Conservation (phyloP, 2,888 invertebrate species). For the Sceliomorpha sp. region DNA sequence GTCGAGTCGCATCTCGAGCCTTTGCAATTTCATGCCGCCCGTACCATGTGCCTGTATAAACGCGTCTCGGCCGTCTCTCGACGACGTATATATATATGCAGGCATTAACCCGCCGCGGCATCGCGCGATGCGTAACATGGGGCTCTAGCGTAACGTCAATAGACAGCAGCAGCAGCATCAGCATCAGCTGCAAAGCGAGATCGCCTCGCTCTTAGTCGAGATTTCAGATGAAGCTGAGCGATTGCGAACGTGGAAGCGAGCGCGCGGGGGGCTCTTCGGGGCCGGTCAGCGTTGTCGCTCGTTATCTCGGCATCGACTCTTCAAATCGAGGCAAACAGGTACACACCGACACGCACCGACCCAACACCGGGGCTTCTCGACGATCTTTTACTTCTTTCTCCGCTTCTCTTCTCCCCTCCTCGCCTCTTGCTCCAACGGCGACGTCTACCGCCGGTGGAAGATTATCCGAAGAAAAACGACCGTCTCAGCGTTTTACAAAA, state of each 20-base stretch:
- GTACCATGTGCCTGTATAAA: too few relatives aligned
- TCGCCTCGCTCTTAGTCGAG: conserved; percentile 39
- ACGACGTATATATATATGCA: conserved; percentile 32
- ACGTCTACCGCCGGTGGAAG: too few relatives aligned
- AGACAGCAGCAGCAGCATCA: conserved; percentile 40
- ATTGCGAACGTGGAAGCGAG: conserved; percentile 49
- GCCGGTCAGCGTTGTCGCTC: conserved; percentile 42
- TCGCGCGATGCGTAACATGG: conserved; percentile 34
- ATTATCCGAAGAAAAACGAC: too few relatives aligned
- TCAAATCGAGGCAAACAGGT: conserved; percentile 54
- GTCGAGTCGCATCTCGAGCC: conserved; percentile 46
- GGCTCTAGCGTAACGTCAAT: conserved; percentile 41
- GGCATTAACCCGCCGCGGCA: conserved; percentile 12
- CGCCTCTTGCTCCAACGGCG: too few relatives aligned
- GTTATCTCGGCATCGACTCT: conserved; percentile 57
- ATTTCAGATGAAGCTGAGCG: conserved; percentile 57
- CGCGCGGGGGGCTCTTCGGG: conserved; percentile 39
- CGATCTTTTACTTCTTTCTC: too few relatives aligned
- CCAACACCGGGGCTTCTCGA: too few relatives aligned
- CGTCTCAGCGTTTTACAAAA: too few relatives aligned
- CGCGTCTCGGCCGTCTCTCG: too few relatives aligned
- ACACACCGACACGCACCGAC: too few relatives aligned
- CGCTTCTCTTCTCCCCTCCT: too few relatives aligned
- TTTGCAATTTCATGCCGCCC: conserved; percentile 32
- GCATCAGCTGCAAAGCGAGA: too few relatives aligned